phyloP scores from a whole-genome alignment of 2,797 vertebrate species.

The Nothura maculosa region DNA sequence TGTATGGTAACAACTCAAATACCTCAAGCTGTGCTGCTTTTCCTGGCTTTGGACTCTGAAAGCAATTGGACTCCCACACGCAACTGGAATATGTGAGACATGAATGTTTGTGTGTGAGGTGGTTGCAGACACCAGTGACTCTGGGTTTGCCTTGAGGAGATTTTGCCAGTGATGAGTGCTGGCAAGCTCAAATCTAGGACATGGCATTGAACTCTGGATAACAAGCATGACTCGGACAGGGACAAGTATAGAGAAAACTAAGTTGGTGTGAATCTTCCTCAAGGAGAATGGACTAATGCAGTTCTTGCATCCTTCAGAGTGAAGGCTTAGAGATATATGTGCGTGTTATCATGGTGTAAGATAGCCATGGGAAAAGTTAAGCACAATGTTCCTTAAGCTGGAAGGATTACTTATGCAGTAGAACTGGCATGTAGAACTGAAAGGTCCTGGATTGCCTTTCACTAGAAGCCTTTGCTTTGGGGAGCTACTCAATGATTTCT shows the following conservation, averaged over 20 bases:
- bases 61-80: not conserved
- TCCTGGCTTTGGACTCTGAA: not conserved
- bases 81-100: rapidly evolving
- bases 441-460: not conserved
- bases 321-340: not conserved
- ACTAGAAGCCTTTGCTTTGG: not conserved
- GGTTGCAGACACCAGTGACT: not conserved
- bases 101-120: not conserved
- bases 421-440: not conserved
- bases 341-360: rapidly evolving
- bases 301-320: rapidly evolving
- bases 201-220: not conserved
- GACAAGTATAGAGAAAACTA: not conserved
- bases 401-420: not conserved
- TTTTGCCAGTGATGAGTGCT: not conserved
- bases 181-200: not conserved
- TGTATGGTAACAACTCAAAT: constrained; percentile 5
- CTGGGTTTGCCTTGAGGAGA: not conserved
- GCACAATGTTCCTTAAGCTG: rapidly evolving
- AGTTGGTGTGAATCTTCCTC: not conserved
- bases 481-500: rapidly evolving
- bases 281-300: not conserved
- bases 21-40: not conserved
- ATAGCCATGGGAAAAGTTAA: not conserved
- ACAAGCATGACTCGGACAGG: not conserved